Evolutionary conservation across 1,140 invertebrate species (phyloP).

Genomic region (Aphelenchoides fujianensis): DNA sequence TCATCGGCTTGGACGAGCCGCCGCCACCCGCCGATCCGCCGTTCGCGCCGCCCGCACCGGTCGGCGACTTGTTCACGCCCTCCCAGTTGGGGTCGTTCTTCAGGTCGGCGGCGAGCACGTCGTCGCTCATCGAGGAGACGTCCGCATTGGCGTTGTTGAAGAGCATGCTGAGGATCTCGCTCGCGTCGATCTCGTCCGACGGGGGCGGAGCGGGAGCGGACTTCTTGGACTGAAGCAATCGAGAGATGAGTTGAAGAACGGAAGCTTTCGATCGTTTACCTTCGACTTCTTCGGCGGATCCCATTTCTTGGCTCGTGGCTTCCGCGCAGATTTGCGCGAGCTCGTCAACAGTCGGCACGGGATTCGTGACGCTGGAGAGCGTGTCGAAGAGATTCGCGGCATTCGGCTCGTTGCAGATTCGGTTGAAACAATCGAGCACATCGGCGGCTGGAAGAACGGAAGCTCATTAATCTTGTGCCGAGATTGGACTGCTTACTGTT

Average conservation of each 20-base stretch:
- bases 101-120: background rate
- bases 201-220: background rate
- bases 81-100: conserved; percentile 17
- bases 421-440: background rate
- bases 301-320: background rate
- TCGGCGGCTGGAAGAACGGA: conserved; percentile 6
- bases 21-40: conserved; percentile 1
- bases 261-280: background rate
- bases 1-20: conserved; percentile 30
- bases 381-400: background rate
- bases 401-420: background rate
- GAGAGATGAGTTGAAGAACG: too few relatives aligned
- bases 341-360: background rate
- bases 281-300: background rate
- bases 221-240: background rate
- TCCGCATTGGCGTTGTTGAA: conserved; percentile 14
- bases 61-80: background rate
- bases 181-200: background rate
- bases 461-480: background rate
- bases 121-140: background rate
- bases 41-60: background rate
- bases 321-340: conserved; percentile 10
- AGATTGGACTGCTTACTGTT: conserved; percentile 19
- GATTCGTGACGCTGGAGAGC: background rate
- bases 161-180: conserved; percentile 18